A percentile compares a stretch with the other conserved stretches of the same genome.
phyloP scores from a whole-genome alignment of 2,888 invertebrate genomes.

The Microplitis manilae region DNA sequence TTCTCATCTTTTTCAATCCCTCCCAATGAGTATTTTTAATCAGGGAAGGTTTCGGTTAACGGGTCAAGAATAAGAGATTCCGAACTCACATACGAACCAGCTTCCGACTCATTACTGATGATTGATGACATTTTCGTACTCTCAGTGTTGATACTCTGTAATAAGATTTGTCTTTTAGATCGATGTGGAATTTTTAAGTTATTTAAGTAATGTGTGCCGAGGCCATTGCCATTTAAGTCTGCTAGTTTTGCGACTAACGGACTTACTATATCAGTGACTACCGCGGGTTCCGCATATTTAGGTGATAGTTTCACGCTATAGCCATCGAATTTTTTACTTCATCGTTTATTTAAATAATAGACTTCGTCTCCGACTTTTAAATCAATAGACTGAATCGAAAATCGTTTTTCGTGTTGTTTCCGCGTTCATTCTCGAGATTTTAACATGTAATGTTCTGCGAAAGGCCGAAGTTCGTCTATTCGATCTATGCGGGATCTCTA shows the following conservation, averaged over 20 bases:
- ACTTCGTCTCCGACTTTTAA: slow-evolving; percentile 28
- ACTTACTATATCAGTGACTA: slow-evolving; percentile 25
- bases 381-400: slow-evolving; percentile 9
- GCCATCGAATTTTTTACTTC: slow-evolving; percentile 25
- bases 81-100: neutral
- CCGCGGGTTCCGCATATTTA: slow-evolving; percentile 35
- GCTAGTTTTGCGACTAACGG: slow-evolving; percentile 22
- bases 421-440: slow-evolving; percentile 22
- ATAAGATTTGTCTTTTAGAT: slow-evolving; percentile 23
- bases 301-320: slow-evolving; percentile 36
- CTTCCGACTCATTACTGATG: neutral
- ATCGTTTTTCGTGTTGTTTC: slow-evolving; percentile 30
- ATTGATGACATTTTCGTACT: neutral
- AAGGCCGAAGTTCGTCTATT: slow-evolving; percentile 44
- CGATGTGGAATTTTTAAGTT: slow-evolving; percentile 43
- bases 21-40: too few relatives aligned
- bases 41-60: too few relatives aligned
- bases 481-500: slow-evolving; percentile 37
- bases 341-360: slow-evolving; percentile 34
- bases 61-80: neutral
- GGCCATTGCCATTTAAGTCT: slow-evolving; percentile 30
- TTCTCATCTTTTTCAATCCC: too few relatives aligned
- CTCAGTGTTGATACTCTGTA: neutral
- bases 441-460: slow-evolving; percentile 35
- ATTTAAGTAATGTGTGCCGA: slow-evolving; percentile 41